Evolutionary conservation across 2,888 invertebrate species (phyloP).

Genomic region (Ametastegia equiseti): DNA sequence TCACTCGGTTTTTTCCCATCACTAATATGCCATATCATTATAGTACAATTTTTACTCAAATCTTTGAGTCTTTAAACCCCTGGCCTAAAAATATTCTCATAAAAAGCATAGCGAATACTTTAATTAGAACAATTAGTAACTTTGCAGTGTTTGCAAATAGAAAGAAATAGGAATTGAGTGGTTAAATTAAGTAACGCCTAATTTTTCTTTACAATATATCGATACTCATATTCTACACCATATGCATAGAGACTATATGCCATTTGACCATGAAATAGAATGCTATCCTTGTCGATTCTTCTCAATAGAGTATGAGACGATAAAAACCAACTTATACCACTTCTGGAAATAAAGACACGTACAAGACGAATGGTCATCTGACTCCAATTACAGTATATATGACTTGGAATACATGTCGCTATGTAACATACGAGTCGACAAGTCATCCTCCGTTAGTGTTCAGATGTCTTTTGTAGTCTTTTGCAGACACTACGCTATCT

Average conservation of each 20-base stretch:
- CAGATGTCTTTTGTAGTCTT: neutral
- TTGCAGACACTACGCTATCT: neutral
- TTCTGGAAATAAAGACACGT: neutral
- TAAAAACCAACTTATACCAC: neutral
- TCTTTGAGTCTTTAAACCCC: neutral
- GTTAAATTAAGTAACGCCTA: neutral
- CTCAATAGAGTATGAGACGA: neutral
- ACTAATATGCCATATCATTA: neutral
- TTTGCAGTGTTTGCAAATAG: neutral
- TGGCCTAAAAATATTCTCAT: neutral
- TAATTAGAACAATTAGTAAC: neutral
- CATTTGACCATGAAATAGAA: neutral
- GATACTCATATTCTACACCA: neutral
- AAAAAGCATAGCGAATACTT: neutral
- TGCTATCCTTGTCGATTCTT: neutral
- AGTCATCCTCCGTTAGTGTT: neutral
- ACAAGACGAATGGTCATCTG: neutral
- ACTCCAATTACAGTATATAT: neutral
- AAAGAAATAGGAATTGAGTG: neutral
- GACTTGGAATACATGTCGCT: neutral
- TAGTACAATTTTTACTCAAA: neutral
- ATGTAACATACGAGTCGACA: neutral
- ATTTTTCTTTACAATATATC: neutral
- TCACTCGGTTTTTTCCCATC: no score
- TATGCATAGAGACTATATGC: neutral